These are phyloP conservation scores for Sinella curviseta DNA, from an alignment of 1,140 invertebrate genomes.

Conservation along the genomic window DNA sequence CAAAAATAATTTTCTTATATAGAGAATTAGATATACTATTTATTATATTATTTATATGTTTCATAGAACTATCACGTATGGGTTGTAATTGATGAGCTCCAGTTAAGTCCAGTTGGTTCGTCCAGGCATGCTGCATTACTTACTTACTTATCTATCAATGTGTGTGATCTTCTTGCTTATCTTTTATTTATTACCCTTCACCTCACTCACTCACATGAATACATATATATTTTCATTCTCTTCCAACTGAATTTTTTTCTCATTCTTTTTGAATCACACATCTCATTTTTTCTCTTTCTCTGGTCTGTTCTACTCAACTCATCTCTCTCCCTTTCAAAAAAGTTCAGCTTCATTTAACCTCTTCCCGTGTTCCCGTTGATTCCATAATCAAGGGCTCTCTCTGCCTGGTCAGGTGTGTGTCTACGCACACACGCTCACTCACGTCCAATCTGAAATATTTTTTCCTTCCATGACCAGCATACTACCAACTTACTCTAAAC, in stretches of 20 bases:
- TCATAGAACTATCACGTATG: neutral
- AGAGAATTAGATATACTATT: no score
- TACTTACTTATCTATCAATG: slow-evolving; percentile 27
- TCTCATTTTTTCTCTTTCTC: slow-evolving; percentile 7
- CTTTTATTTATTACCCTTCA: slow-evolving; percentile 27
- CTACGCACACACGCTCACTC: neutral
- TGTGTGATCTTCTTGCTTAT: slow-evolving; percentile 26
- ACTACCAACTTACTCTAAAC: no score
- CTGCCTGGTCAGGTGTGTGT: neutral
- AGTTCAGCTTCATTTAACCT: slow-evolving; percentile 6
- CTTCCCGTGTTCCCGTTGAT: slow-evolving; percentile 6
- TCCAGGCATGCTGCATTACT: no score
- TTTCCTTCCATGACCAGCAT: neutral
- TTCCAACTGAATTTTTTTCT: slow-evolving; percentile 2
- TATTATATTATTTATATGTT: neutral
- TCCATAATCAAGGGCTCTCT: neutral
- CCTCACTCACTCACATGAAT: no score
- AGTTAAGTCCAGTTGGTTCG: slow-evolving; percentile 11
- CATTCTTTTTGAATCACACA: neutral
- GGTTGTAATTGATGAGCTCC: slow-evolving; percentile 21
- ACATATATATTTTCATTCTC: no score
- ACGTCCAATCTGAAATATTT: neutral
- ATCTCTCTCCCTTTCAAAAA: neutral
- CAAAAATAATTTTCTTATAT: no score
- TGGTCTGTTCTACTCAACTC: neutral